Percentiles rank a stretch among this genome's conserved stretches.
Conservation (phyloP, 2,113 vertebrate species). For the Otolemur garnettii region DNA sequence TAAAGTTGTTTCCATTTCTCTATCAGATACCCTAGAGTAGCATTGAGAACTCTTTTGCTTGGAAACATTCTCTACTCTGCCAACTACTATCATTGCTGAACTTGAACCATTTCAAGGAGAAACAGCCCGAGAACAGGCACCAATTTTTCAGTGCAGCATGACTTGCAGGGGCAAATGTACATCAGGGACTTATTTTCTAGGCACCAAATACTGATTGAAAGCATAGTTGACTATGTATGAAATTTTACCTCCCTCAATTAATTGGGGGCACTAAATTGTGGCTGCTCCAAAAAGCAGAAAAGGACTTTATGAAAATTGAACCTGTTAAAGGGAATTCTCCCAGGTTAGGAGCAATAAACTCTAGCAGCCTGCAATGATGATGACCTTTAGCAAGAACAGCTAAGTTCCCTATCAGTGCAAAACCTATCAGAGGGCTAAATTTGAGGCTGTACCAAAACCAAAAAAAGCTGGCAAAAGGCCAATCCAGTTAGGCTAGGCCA, state of each 20-base stretch:
- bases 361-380: conserved; percentile 33
- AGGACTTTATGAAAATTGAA: conserved; percentile 80
- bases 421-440: conserved; percentile 35
- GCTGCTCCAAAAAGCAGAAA: conserved; percentile 73
- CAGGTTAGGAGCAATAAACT: conserved; percentile 78
- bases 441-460: conserved; percentile 18
- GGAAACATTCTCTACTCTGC: conserved; percentile 39
- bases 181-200: conserved; percentile 74
- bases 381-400: conserved; percentile 78
- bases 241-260: conserved; percentile 77
- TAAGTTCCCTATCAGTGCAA: conserved; percentile 50
- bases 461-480: conserved; percentile 55
- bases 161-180: conserved; percentile 67
- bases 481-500: conserved; percentile 5
- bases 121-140: conserved; percentile 5
- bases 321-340: conserved; percentile 75
- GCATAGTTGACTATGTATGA: conserved; percentile 78
- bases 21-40: conserved; percentile 52
- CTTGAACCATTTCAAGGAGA: conserved; percentile 75
- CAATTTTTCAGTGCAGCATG: conserved; percentile 18
- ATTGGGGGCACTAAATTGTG: conserved; percentile 75
- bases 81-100: conserved; percentile 28
- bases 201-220: conserved; percentile 69
- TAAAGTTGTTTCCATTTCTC: conserved; percentile 70
- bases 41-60: conserved; percentile 60